Evolutionary conservation across 2,888 invertebrate genomes (phyloP), one percentile per base, ranked within the genome.

Genomic region (Ischnura elegans): DNA sequence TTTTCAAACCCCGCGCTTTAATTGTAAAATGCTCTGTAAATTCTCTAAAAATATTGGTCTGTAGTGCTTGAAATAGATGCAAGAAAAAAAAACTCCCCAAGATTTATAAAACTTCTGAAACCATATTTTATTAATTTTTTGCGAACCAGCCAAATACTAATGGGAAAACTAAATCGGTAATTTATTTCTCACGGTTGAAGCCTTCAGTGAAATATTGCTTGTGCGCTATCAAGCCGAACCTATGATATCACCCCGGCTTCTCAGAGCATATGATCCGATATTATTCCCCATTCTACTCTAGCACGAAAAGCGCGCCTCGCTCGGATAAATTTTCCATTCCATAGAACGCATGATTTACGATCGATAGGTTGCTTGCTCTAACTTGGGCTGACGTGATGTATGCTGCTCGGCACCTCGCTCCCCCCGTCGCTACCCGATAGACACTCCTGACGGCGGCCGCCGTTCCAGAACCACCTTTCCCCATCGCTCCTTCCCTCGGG

Each of bases 271-370:
- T 76, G 76, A 76, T 36, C 76, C 13, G 0, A 29, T 29, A 36
- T 13, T n/a, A 76, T n/a, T 19, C 76, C 25, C 29, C 76, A 13
- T 13, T 76, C 29, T 29, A 36, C 76, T n/a, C 76, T n/a, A 76
- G 36, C 13, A n/a, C 76, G 76, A 5, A 76, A 76, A 76, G 13
- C 76, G 36, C 36, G 76, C 36, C 76, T 76, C 76, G 76, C 76
- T 4, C 36, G 76, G 29, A 76, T 76, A 76, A 76, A 76, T 76
- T 76, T 76, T 76, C 76, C 76, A 76, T 76, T 76, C 76, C 29
- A 76, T 76, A 46, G 43, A 86, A 10, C 86, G 3, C n/a, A 25
- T n/a, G 45, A 86, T 86, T 86, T 86, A 86, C 43, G 86, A n/a
- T 42, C 43, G 13, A 86, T 86, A 86, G 45, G 86, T 8, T 25